Evolutionary conservation across 2,888 invertebrate species (phyloP), one percentile per base, ranked within the genome.

Genomic region (Cynaeus angustus): DNA sequence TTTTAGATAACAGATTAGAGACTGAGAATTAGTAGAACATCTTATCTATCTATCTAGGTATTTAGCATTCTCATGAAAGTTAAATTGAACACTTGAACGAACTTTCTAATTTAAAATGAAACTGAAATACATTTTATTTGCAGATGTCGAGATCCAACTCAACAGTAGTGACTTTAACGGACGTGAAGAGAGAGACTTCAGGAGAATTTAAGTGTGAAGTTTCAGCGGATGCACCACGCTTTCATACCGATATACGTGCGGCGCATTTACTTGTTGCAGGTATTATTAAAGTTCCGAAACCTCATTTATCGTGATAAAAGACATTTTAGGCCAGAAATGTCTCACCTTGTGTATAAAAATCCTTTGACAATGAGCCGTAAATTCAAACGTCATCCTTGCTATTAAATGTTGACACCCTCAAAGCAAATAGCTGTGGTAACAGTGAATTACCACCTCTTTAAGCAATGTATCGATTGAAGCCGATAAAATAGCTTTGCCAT

Each of bases 131-230:
- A 26, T 59, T 68, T 68, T 79, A 77, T 73, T 83, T 83, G 50
- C 84, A 88, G 88, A 81, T 88, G 53, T 82, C 84, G 70, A 86
- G 85, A 71, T 88, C 88, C 14, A 88, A 88, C 79, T 86, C 87
- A 53, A 85, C 85, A 59, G 86, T 87, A 70, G 88, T 88, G 9
- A 88, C 88, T 21, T 78, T 88, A 69, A 85, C 85, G 65, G 85
- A 87, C 73, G 88, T 88, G 45, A 87, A 86, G 48, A 83, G 87
- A 61, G 88, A 88, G 74, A 84, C 88, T 71, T 86, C 88, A 37
- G 88, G 88, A 65, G 86, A 84, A 80, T 88, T 87, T 80, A 88
- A 88, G 79, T 88, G 88, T 74, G 88, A 88, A 82, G 88, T 88
- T 41, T 88, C 88, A n/a, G 88, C 88, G 70, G 88, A 88, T 82